phyloP scores from a whole-genome alignment of 2,888 invertebrate species.

The Pecten maximus region DNA sequence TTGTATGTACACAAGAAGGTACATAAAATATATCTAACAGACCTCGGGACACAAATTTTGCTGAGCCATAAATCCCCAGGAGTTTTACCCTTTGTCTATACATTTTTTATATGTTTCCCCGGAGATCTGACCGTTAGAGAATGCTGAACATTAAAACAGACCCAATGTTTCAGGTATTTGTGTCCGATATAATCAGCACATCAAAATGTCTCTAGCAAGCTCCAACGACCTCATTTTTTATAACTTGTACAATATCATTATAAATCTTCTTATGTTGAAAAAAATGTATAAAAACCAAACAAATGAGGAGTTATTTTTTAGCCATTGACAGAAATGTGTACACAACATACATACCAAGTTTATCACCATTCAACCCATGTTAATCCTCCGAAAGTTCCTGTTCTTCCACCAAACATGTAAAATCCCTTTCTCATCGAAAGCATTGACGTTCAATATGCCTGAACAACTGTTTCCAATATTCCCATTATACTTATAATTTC shows the following conservation, averaged over 20 bases:
- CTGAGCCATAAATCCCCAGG: background rate
- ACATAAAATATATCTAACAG: background rate
- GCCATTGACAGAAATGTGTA: too few relatives aligned
- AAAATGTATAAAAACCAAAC: too few relatives aligned
- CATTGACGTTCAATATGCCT: constrained; percentile 22
- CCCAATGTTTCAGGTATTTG: background rate
- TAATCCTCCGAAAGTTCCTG: background rate
- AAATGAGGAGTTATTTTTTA: too few relatives aligned
- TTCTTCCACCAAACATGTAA: background rate
- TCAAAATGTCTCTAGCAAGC: background rate
- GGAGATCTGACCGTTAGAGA: background rate
- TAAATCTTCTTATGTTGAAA: too few relatives aligned
- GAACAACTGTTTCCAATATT: constrained; percentile 24
- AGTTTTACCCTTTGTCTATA: background rate
- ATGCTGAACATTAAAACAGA: background rate
- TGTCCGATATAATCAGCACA: background rate
- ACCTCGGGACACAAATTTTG: background rate
- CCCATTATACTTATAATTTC: background rate
- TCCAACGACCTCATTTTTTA: too few relatives aligned
- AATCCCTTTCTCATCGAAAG: constrained; percentile 24
- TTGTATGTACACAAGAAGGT: background rate
- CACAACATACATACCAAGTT: background rate
- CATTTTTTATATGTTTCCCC: background rate
- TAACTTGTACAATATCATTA: too few relatives aligned
- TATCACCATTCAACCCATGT: background rate